These are phyloP conservation scores for Pyrocoelia pectoralis DNA, from an alignment of 2,888 invertebrate species.

Conservation along the genomic window DNA sequence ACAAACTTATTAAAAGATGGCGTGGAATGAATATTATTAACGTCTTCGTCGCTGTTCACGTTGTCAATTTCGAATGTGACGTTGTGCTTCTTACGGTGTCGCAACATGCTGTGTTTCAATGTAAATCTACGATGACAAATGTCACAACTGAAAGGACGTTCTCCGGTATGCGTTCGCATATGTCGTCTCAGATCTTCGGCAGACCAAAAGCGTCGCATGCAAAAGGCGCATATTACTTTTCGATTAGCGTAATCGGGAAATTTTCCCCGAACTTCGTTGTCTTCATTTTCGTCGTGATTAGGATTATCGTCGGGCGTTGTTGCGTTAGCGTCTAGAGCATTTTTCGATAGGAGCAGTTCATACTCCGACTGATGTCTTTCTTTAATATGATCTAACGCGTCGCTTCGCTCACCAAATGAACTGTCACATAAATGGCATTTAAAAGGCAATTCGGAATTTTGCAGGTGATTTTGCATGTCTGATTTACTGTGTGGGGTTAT, in stretches of 20 bases:
- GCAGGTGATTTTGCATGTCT: constrained; percentile 51
- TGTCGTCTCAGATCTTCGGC: constrained; percentile 92
- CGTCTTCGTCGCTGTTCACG: constrained; percentile 60
- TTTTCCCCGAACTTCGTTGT: constrained; percentile 77
- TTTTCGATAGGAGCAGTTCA: constrained; percentile 81
- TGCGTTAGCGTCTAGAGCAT: constrained; percentile 73
- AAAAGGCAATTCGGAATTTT: constrained; percentile 77
- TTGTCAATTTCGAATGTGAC: constrained; percentile 62
- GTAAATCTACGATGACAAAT: constrained; percentile 89
- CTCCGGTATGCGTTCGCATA: constrained; percentile 93
- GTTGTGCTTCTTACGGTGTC: constrained; percentile 90
- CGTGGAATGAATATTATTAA: constrained; percentile 31
- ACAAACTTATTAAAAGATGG: constrained; percentile 37
- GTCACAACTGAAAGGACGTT: constrained; percentile 91
- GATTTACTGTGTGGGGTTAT: constrained; percentile 47
- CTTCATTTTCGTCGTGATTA: constrained; percentile 69
- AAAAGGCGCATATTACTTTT: constrained; percentile 91
- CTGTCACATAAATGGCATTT: constrained; percentile 94
- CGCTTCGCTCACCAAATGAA: constrained; percentile 80
- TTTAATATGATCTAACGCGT: constrained; percentile 84
- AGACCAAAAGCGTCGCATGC: constrained; percentile 93
- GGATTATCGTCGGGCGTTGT: constrained; percentile 58
- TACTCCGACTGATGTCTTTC: constrained; percentile 80
- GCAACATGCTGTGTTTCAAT: constrained; percentile 92
- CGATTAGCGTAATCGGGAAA: constrained; percentile 88